Base-by-base conservation (phyloP, 35 echinoderm and acorn worm species). In the Ptychodera flava region DNA sequence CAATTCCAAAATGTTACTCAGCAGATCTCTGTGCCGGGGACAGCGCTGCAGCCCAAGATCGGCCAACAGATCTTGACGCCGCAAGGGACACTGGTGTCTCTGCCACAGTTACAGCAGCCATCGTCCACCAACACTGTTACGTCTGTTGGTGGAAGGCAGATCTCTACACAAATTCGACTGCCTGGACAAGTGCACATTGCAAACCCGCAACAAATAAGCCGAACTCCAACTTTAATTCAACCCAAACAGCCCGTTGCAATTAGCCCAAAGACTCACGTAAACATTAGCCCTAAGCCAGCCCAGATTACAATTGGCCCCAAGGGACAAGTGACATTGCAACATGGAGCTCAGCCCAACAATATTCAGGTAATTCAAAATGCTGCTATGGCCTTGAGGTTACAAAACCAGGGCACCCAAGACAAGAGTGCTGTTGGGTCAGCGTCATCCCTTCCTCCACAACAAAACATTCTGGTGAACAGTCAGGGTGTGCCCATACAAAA, bases 251-350 rank as follows among this genome's bases (percentile, higher is more conserved):
- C 82, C 37, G 35, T 83, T 83, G 82, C 82, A 0, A 83, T 83
- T 16, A 83, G 82, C 29, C 82, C 82, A 83, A 83, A 83, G 29
- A 34, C 82, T 10, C 34, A 16, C 28, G 1, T 36, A 83, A 83
- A 83, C 29, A 83, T 83, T 2, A 83, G 82, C 35, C 82, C 82
- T 28, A 83, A 83, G 35, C 82, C 82, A 12, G 6, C 45, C 45
- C 45, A 64, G 45, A 64, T 64, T 12, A 64, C 45, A 64, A 64
- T 64, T 22, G 6, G 6, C 22, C 45, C 45, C 45, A 64, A 64
- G 22, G 22, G 6, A 64, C 45, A 64, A 64, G 45, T 64, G 22
- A 64, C 45, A 64, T 12, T 64, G 22, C 45, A 6, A 64, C 45
- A 64, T 64, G 45, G 45, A 64, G 22, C 45, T 64, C 45, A 64